A percentile compares a stretch with the other conserved stretches of the same genome.
Conservation (phyloP, 2,797 vertebrate species). For the Ciconia nigra region DNA sequence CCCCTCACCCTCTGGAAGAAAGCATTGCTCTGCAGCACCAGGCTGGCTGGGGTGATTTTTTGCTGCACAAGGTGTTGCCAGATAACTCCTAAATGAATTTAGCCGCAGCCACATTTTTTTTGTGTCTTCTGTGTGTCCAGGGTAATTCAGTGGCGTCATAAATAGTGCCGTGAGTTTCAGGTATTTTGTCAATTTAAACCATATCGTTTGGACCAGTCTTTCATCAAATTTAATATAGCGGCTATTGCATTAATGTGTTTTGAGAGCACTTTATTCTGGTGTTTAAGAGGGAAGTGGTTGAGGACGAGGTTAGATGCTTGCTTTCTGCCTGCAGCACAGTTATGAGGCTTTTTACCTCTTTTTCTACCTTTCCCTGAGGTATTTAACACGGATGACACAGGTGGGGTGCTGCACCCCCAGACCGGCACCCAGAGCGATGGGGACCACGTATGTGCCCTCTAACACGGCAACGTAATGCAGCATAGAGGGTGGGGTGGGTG, state of each 20-base stretch:
- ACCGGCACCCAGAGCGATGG: background rate
- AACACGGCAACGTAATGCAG: background rate
- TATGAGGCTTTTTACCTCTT: background rate
- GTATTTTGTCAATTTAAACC: background rate
- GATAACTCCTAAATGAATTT: background rate
- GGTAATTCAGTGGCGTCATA: background rate
- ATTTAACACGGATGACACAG: fast-evolving
- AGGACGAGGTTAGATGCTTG: background rate
- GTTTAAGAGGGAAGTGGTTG: background rate
- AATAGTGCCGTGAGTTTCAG: background rate
- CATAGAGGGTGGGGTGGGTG: fast-evolving
- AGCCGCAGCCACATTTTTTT: background rate
- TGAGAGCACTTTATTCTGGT: background rate
- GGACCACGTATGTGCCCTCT: fast-evolving
- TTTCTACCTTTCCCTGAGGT: background rate
- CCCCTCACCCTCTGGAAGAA: background rate
- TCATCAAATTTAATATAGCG: background rate
- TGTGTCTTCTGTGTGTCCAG: background rate
- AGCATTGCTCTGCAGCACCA: background rate
- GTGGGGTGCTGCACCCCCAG: background rate
- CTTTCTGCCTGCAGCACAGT: background rate
- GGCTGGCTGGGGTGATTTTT: background rate
- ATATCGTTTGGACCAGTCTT: background rate
- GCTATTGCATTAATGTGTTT: background rate
- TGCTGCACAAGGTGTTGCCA: background rate